phyloP scores from a whole-genome alignment of 2,113 vertebrate species.

The Heterochromis multidens region DNA sequence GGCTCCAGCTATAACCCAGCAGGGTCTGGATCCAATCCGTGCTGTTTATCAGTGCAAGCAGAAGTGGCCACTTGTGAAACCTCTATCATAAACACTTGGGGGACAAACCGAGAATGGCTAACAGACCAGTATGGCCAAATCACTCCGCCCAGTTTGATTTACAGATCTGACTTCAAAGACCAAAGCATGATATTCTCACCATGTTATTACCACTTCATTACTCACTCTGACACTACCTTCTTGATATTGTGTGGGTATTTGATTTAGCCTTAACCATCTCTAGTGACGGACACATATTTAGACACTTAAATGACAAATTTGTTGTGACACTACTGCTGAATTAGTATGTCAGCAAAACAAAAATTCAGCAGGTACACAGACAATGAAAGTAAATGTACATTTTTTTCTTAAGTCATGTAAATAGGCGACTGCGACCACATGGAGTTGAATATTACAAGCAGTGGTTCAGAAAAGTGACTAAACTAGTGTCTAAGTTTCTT shows the following conservation, averaged over 20 bases:
- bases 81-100: conserved; percentile 51
- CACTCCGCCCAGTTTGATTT: conserved; percentile 32
- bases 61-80: conserved; percentile 59
- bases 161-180: conserved; percentile 20
- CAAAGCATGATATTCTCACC: neutral
- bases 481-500: neutral
- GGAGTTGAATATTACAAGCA: neutral
- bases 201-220: conserved; percentile 9
- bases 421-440: neutral
- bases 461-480: neutral
- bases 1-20: conserved; percentile 52
- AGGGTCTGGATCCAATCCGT: conserved; percentile 72
- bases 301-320: neutral
- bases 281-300: neutral
- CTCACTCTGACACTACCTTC: conserved; percentile 4
- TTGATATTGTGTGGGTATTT: neutral
- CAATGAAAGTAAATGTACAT: neutral
- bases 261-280: neutral
- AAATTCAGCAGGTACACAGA: neutral
- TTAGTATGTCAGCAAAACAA: neutral
- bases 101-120: conserved; percentile 35
- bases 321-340: neutral
- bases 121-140: conserved; percentile 24
- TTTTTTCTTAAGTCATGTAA: neutral
- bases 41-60: conserved; percentile 65